Base-by-base conservation (phyloP, 2,797 vertebrate genomes). In the Melanotaenia pygmaea region DNA sequence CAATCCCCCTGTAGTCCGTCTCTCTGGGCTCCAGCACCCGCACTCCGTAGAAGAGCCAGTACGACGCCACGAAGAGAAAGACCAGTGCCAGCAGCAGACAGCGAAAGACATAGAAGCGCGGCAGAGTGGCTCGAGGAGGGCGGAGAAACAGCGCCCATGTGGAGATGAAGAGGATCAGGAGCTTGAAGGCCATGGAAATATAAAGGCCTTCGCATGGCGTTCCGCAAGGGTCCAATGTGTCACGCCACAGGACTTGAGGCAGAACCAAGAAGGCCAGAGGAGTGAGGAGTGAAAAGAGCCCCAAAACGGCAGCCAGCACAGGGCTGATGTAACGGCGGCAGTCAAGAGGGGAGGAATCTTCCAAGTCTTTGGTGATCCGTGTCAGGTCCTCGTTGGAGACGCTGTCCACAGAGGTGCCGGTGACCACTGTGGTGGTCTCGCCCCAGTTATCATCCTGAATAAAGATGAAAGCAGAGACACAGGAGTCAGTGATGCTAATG, bases 401-500 rank as follows among this genome's bases (percentile, higher is more conserved):
- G 90, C 96, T 97, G 94, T 96, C 96, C 89, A 97, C 96, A 0
- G 97, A 98, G 0, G 97, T 98, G 24, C 96, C 96, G 0, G 96
- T 98, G 72, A 98, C 96, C 56, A 98, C 97, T 0, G 97, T 98
- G 26, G 96, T 96, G 0, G 96, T 98, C 91, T 98, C 97, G 0
- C 96, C 97, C 96, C 97, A 98, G 94, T 96, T 97, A 90, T 98
- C 96, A 1, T 97, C 97, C 97, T 98, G 67, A 30, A n/a, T 7
- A 20, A 8, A 76, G 26, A n/a, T 5, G 10, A 57, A 16, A 22
- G 26, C 22, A 67, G 22, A 53, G 24, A n/a, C 40, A 14, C 3
- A 4, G 51, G 22, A 18, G 67, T 59, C 22, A 53, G 58, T 24
- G 32, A 4, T 1, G 1, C 4, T 1, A 1, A 14, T 1, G 6